Evolutionary conservation across 2,888 invertebrate species (phyloP).

Genomic region (Eupithecia dodoneata): DNA sequence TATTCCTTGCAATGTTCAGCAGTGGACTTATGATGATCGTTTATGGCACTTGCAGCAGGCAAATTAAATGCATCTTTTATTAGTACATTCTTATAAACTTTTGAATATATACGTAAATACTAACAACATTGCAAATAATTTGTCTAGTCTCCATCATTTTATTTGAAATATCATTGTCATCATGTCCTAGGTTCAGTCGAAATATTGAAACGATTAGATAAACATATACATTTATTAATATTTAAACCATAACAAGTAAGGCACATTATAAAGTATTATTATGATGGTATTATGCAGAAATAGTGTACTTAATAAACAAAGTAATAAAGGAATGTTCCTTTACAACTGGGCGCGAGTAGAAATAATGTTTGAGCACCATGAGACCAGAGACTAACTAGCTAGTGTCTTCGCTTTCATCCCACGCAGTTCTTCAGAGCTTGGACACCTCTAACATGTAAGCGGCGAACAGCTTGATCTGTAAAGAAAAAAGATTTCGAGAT

Average conservation of each 20-base stretch:
- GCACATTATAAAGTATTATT: conserved; percentile 36
- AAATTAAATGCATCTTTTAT: no score
- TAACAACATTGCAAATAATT: no score
- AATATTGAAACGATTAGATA: conserved; percentile 2
- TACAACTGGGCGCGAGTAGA: conserved; percentile 17
- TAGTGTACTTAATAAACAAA: conserved; percentile 39
- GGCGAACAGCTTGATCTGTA: conserved; percentile 95
- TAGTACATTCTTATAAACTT: no score
- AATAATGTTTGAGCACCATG: conserved; percentile 24
- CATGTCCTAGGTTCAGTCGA: conserved; percentile 10
- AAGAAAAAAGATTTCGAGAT: conserved; percentile 56
- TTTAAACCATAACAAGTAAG: conserved; percentile 33
- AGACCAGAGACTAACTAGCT: not conserved
- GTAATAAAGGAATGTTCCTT: conserved; percentile 41
- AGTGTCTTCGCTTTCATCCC: not conserved
- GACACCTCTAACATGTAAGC: conserved; percentile 94
- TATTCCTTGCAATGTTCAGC: no score
- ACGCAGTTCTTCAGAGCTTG: conserved; percentile 62
- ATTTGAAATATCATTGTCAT: no score
- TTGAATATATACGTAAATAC: no score
- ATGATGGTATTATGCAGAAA: conserved; percentile 41
- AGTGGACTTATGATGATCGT: no score
- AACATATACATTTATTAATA: conserved; percentile 5
- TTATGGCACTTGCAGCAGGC: no score
- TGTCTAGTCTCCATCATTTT: no score